Evolutionary conservation across 2,888 invertebrate species (phyloP).

Genomic region (Liposcelis brunnea): DNA sequence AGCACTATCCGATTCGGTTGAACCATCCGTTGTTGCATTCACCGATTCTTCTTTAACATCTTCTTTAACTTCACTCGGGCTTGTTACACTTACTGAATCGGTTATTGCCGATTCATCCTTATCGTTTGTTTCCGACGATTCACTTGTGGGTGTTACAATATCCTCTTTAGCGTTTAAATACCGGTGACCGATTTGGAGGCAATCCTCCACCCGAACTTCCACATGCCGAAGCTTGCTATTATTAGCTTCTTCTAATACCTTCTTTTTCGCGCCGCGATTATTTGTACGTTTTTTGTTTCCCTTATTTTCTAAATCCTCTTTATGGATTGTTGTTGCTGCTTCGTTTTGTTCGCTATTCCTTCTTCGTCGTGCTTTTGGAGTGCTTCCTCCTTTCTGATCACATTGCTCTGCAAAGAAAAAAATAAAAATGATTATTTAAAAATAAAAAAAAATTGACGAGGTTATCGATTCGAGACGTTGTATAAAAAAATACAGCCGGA

Average conservation of each 20-base stretch:
- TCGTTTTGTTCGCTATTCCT: too few relatives aligned
- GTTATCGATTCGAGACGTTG: too few relatives aligned
- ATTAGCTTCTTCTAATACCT: conserved; percentile 28
- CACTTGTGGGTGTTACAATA: conserved; percentile 14
- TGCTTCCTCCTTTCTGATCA: conserved; percentile 11
- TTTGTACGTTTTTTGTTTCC: conserved; percentile 15
- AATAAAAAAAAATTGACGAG: too few relatives aligned
- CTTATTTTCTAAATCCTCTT: conserved; percentile 19
- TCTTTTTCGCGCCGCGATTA: conserved; percentile 22
- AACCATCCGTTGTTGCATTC: not conserved
- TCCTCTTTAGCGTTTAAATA: conserved; percentile 19
- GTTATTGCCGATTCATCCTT: not conserved
- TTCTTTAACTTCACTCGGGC: not conserved
- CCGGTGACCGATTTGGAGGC: conserved; percentile 19
- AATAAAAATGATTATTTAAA: too few relatives aligned
- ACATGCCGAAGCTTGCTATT: conserved; percentile 29
- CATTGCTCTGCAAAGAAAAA: too few relatives aligned
- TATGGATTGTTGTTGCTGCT: conserved; percentile 9
- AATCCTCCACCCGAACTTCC: conserved; percentile 27
- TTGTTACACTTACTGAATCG: not conserved
- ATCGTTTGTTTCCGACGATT: not conserved
- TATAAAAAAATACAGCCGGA: too few relatives aligned
- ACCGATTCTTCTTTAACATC: not conserved
- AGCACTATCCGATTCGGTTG: too few relatives aligned
- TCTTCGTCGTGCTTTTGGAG: conserved; percentile 18